Evolutionary conservation across 2,888 invertebrate genomes (phyloP).

Genomic region (Troides aeacus): DNA sequence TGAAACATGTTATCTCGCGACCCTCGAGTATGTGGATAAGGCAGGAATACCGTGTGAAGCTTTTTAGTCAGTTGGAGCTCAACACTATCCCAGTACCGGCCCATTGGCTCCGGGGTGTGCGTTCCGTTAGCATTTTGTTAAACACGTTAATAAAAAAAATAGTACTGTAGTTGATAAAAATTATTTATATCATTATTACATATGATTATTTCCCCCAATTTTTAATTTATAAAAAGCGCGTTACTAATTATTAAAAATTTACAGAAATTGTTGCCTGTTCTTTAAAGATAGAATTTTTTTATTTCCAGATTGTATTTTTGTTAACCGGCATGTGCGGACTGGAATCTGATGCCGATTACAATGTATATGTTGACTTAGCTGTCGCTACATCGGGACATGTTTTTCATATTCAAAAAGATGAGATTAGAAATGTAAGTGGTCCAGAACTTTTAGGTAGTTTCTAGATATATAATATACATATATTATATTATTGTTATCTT

Average conservation of each 20-base stretch:
- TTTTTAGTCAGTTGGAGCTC: too few species aligned
- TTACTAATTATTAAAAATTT: not conserved
- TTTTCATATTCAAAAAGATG: constrained; percentile 46
- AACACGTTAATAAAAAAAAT: too few species aligned
- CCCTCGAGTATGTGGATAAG: too few species aligned
- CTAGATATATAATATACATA: not conserved
- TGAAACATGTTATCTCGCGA: too few species aligned
- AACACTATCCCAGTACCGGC: too few species aligned
- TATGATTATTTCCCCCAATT: not conserved
- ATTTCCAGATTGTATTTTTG: constrained; percentile 51
- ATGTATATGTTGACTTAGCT: constrained; percentile 48
- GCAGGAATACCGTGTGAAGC: too few species aligned
- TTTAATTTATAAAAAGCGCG: not conserved
- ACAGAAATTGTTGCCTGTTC: not conserved
- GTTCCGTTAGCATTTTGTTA: too few species aligned
- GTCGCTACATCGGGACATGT: constrained; percentile 52
- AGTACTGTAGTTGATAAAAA: too few species aligned
- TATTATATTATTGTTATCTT: too few species aligned
- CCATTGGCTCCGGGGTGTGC: too few species aligned
- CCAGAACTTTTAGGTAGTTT: not conserved
- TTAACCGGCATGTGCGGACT: constrained; percentile 47
- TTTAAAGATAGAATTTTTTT: constrained; percentile 4
- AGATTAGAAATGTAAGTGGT: constrained; percentile 47
- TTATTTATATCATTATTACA: too few species aligned
- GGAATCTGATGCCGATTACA: constrained; percentile 31